A percentile compares a stretch with the other conserved stretches of the same genome.
Conservation (phyloP, 2,797 vertebrate species). For the Falco columbarius region DNA sequence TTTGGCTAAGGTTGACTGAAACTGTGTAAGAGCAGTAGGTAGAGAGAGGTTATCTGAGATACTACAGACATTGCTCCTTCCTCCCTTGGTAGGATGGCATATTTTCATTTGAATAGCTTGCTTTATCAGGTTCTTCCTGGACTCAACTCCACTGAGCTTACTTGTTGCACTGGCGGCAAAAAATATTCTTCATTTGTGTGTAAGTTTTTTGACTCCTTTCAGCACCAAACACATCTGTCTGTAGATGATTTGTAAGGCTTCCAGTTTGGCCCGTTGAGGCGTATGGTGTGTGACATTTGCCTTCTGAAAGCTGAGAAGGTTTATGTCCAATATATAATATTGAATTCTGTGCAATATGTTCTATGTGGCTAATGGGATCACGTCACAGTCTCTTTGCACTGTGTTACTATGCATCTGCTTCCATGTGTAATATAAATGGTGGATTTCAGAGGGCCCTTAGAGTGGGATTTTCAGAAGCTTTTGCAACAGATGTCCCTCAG, state of each 20-base stretch:
- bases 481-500: not conserved
- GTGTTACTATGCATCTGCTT: not conserved
- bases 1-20: not conserved
- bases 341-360: not conserved
- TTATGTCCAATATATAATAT: accelerated
- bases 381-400: not conserved
- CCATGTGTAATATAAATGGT: accelerated
- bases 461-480: not conserved
- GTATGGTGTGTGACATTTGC: not conserved
- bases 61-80: not conserved
- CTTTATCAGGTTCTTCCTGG: not conserved
- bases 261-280: not conserved
- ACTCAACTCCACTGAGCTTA: not conserved
- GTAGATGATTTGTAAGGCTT: not conserved
- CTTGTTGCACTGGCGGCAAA: not conserved
- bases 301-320: not conserved
- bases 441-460: not conserved
- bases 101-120: not conserved
- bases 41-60: not conserved
- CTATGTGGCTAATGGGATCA: not conserved
- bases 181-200: not conserved
- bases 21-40: not conserved
- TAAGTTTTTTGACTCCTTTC: not conserved
- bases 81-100: not conserved
- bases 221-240: not conserved